Conservation (phyloP, 2,888 invertebrate species). For the Luperina testacea region DNA sequence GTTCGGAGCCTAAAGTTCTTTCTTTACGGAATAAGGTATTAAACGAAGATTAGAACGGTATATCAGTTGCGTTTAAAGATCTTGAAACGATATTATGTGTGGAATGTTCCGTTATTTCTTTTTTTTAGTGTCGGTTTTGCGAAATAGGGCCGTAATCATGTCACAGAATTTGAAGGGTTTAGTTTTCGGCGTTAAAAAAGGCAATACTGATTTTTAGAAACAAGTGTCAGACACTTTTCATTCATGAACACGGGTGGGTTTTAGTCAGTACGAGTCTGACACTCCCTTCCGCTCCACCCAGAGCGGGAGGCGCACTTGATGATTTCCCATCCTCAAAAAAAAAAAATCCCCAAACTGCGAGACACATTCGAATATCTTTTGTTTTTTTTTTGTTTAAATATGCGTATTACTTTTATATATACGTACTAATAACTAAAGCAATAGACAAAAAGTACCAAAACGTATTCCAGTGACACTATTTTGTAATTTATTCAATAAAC, state of each 20-base stretch:
- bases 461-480: conserved; percentile 24
- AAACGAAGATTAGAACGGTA: not conserved
- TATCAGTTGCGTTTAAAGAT: conserved; percentile 10
- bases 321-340: no score
- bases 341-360: not conserved
- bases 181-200: not conserved
- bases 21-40: not conserved
- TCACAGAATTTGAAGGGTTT: not conserved
- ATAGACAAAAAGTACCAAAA: conserved; percentile 4
- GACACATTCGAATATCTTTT: not conserved
- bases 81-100: not conserved
- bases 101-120: not conserved
- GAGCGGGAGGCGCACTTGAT: no score
- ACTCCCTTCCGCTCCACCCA: no score
- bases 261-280: no score
- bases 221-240: not conserved
- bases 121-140: not conserved
- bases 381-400: not conserved
- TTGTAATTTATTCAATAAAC: conserved; percentile 59
- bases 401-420: not conserved
- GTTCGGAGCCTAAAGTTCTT: conserved; percentile 11
- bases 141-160: not conserved
- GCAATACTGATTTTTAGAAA: not conserved
- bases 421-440: not conserved
- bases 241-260: no score